phyloP scores from a whole-genome alignment of 2,113 vertebrate species.

The Ailurus styani region DNA sequence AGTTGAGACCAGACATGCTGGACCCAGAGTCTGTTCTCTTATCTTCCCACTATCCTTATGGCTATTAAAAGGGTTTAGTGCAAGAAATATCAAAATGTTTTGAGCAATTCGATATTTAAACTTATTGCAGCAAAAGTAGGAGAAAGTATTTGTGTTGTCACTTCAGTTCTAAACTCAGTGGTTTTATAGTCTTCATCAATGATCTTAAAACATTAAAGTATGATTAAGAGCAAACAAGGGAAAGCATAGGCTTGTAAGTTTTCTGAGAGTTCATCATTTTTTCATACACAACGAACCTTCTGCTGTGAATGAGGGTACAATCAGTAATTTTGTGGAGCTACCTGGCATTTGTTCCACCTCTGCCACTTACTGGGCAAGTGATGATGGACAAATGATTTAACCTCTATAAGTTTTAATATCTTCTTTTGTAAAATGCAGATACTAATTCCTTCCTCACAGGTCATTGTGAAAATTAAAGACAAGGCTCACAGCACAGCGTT shows the following conservation, averaged over 20 bases:
- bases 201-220: conserved; percentile 25
- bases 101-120: background rate
- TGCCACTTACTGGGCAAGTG: background rate
- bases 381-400: background rate
- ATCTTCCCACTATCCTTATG: background rate
- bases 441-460: background rate
- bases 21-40: background rate
- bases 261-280: conserved; percentile 23
- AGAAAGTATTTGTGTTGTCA: background rate
- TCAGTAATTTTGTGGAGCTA: background rate
- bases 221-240: conserved; percentile 4
- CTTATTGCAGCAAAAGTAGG: background rate
- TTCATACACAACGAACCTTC: background rate
- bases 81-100: background rate
- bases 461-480: background rate
- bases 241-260: background rate
- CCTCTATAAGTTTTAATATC: background rate
- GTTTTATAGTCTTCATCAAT: conserved; percentile 18
- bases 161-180: conserved; percentile 8
- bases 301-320: background rate
- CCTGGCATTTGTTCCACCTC: background rate
- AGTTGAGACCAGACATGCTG: background rate
- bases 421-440: background rate
- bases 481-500: background rate
- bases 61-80: background rate